phyloP scores from a whole-genome alignment of 2,113 vertebrate genomes.

The Mirza zaza region DNA sequence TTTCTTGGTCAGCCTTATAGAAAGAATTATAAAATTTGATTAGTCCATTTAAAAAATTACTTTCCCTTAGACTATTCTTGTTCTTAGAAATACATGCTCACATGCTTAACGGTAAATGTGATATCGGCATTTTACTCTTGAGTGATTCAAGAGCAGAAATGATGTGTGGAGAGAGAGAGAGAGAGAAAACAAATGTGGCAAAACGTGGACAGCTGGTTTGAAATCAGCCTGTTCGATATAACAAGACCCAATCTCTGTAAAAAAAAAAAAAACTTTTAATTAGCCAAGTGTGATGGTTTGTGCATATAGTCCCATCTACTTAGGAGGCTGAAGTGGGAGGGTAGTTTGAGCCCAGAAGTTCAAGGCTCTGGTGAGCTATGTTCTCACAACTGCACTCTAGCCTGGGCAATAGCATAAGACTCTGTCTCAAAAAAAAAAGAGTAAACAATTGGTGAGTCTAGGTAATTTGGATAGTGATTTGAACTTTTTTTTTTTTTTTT shows the following conservation, averaged over 20 bases:
- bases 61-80: not conserved
- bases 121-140: not conserved
- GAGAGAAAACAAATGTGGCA: not conserved
- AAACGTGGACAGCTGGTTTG: not conserved
- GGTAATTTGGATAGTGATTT: not conserved
- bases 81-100: not conserved
- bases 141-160: not conserved
- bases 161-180: not conserved
- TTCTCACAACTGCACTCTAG: too few relatives aligned
- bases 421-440: too few relatives aligned
- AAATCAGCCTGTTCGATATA: too few relatives aligned
- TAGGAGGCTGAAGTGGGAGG: too few relatives aligned
- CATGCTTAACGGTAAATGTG: not conserved
- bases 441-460: not conserved
- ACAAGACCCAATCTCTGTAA: too few relatives aligned
- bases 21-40: not conserved
- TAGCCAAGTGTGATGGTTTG: too few relatives aligned
- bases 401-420: too few relatives aligned
- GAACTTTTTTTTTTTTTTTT: not conserved
- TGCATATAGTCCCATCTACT: too few relatives aligned
- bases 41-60: not conserved
- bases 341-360: too few relatives aligned
- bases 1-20: not conserved
- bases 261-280: too few relatives aligned
- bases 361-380: too few relatives aligned